Evolutionary conservation across 2,797 vertebrate species (phyloP), one percentile per base, ranked within the genome.

Genomic region (Hyperoplus immaculatus): DNA sequence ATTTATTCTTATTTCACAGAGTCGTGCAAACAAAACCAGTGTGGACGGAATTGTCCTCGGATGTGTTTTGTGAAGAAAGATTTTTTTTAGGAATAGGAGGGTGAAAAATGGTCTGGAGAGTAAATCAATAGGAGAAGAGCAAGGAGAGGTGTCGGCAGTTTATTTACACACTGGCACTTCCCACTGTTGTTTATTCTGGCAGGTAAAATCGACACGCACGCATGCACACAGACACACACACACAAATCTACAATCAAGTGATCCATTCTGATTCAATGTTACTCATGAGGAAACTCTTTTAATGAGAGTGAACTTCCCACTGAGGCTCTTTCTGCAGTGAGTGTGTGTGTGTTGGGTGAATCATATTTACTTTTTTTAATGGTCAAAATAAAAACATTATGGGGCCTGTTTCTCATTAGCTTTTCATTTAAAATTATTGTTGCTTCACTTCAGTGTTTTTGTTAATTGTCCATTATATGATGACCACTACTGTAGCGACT

Each of bases 91-190:
- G 68, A 42, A 11, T 29, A 29, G 16, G 58, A 46, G 21, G 60
- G 72, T 77, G 72, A 81, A 83, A 80, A 85, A 85, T 69, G 29
- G 84, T 80, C 72, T 80, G 64, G 72, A 83, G 83, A 93, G 91
- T 87, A 89, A 93, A 92, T 94, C 90, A 88, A 91, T 81, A 71
- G 64, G 71, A 72, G 74, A 69, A 80, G 69, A 84, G 50, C 62
- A 54, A 84, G 49, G 62, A 71, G 69, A 82, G 77, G 69, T 60
- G 67, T 78, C 9, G 15, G 29, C 68, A 79, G 82, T 89, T 89
- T 82, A 21, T 83, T 92, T 84, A 92, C 64, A 8, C 13, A 80
- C 64, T 75, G 78, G 79, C 84, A 75, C 82, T 82, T 84, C 60
- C 61, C 50, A 70, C 71, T 71, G 79, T 80, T 85, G 81, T 89